Base-by-base conservation (phyloP, 1,140 invertebrate species). In the Sycophila sp. region DNA sequence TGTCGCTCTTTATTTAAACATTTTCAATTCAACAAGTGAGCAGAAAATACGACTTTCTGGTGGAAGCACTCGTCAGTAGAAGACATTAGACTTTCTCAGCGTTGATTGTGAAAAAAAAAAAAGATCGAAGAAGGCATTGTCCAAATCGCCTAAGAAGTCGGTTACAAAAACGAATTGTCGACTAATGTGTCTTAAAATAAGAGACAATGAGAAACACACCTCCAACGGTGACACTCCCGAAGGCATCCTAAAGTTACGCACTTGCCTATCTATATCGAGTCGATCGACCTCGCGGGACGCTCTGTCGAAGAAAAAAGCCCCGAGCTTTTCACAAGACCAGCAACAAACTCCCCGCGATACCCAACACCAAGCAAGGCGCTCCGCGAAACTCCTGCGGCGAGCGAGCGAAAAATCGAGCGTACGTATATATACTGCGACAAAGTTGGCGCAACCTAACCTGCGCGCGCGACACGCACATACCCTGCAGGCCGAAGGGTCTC, bases 361-460 rank as follows among this genome's bases (percentile, higher is more conserved):
- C n/a, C n/a, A 6, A 19, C 6, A 8, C 5, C 3, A 22, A 47
- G 8, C 17, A 4, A 13, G 4, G 4, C 1, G 13, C 19, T 4
- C 40, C 40, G 19, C 7, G 40, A 19, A 15, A 17, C 24, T 59
- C 32, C 38, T n/a, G 7, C 42, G 11, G 2, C 4, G 2, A 0
- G 0, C 19, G 42, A 22, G 1, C 7, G 24, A 2, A 32, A 30
- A 38, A 30, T 32, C 24, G 38, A n/a, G n/a, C n/a, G n/a, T n/a
- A n/a, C n/a, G n/a, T n/a, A n/a, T n/a, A n/a, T n/a, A n/a, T n/a
- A n/a, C n/a, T 19, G 24, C 6, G n/a, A 47, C 45, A 60, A 60
- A 45, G 30, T 17, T 17, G 2, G 4, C 4, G 17, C 13, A 28
- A 64, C 62, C 62, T 64, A 64, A 64, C 62, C 62, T 64, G 51